Base-by-base conservation (phyloP, 2,888 invertebrate species). In the Lithophane ornitopus region DNA sequence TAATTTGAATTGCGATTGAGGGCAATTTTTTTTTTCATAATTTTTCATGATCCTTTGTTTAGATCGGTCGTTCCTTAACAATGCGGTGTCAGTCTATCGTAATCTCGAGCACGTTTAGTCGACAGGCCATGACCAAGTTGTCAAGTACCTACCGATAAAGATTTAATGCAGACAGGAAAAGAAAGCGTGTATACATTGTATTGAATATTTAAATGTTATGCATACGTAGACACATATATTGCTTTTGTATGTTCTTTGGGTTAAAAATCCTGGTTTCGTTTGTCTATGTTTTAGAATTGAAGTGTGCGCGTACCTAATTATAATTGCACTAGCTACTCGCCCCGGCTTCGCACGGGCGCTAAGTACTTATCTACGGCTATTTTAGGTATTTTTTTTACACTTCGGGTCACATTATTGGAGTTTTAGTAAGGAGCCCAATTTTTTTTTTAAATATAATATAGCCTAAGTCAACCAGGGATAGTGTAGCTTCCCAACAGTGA, bases 1-100 rank as follows among this genome's bases (percentile, higher is more conserved):
- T 61, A 76, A 81, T 76, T 59, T 2, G 8, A 34, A 67, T 82
- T 81, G 81, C 81, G 11, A 34, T 28, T 26, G 16, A 74, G 11
- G 28, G n/a, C 19, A 12, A 22, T 3, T 19, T 58, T 26, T 26
- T 46, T 71, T 14, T 46, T 39, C 11, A 28, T 62, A 2, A 46
- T 54, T 11, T 63, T 70, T 77, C 26, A 56, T 39, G 49, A n/a
- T 26, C 46, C 22, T 76, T 66, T 34, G 61, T 68, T n/a, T 9
- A 39, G 3, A 49, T 28, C 28, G 8, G 16, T 46, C 16, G 3
- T 28, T 58, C 26, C 14, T 61, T 69, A 26, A 34, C 14, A 34
- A 26, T 3, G 14, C 44, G 8, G 26, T 62, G 54, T 34, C 71
- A 16, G 28, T 16, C 39, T 61, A 6, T 44, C 58, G 44, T 54